Base-by-base conservation (phyloP, 2,888 invertebrate genomes). In the Timandra comae region DNA sequence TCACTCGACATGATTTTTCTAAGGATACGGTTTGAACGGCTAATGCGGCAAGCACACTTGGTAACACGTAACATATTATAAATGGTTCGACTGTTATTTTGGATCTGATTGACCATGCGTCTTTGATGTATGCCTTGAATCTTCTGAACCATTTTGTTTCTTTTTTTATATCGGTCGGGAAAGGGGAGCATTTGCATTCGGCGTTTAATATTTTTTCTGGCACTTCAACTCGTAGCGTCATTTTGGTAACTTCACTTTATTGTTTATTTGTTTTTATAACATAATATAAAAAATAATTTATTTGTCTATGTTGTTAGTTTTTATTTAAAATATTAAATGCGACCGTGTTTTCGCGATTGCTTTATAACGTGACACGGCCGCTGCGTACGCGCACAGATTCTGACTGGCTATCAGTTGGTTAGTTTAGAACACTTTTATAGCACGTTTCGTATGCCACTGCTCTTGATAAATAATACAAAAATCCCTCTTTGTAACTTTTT, bases 21-120 rank as follows among this genome's bases (percentile, higher is more conserved):
- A 88, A 74, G 50, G 88, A 86, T 43, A 89, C 58, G 55, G 86
- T 87, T 44, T 82, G 78, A 16, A 89, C 77, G 4, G 88, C 88
- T 25, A 89, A 66, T 16, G 91, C 90, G 1, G 93, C 91, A 8
- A 90, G 71, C 1, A 89, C 89, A 66, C 89, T 89, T 27, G 91
- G 91, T 56, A 91, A 71, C 27, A 91, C 77, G 55, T 91, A 91
- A 56, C 89, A 89, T 31, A 90, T 80, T 30, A 91, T 77, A 49
- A 91, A 88, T 3, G 91, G 91, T 64, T 91, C 91, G 12, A 91
- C 90, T n/a, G 91, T 91, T 20, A 85, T 52, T 63, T 80, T 78
- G 7, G 78, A 66, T 60, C 73, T 69, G 42, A 80, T 63, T 13
- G 67, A 63, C 82, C 85, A 84, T 43, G 74, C 56, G 41, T 71